These are phyloP conservation scores for Papilio protenor DNA, from an alignment of 2,888 invertebrate genomes.

Conservation along the genomic window DNA sequence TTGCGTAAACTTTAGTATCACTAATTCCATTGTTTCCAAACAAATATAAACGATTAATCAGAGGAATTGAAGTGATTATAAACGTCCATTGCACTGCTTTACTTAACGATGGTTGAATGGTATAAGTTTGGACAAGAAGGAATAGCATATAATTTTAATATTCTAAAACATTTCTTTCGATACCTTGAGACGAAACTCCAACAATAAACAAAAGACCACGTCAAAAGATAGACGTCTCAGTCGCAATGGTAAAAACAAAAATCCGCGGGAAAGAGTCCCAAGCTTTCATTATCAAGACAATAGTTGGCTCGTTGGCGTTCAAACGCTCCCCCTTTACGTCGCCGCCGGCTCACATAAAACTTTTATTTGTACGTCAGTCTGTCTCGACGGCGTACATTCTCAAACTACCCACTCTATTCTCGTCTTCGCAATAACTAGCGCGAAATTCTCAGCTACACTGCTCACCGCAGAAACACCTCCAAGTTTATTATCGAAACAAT, in stretches of 20 bases:
- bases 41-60: not conserved
- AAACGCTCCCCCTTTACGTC: slow-evolving; percentile 48
- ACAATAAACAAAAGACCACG: slow-evolving; percentile 21
- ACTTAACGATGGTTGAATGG: not conserved
- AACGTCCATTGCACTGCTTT: not conserved
- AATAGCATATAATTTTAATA: not conserved
- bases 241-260: slow-evolving; percentile 34
- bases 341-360: slow-evolving; percentile 56
- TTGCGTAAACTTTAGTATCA: not conserved
- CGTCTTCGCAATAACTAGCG: slow-evolving; percentile 49
- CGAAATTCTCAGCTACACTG: slow-evolving; percentile 28
- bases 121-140: not conserved
- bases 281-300: slow-evolving; percentile 47
- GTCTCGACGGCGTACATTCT: slow-evolving; percentile 48
- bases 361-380: slow-evolving; percentile 60
- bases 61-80: not conserved
- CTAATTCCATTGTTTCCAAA: slow-evolving; percentile 4
- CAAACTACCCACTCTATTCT: slow-evolving; percentile 55
- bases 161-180: slow-evolving; percentile 10
- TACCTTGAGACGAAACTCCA: not conserved
- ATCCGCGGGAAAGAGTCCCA: slow-evolving; percentile 42
- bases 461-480: slow-evolving; percentile 29
- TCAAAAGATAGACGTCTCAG: slow-evolving; percentile 31
- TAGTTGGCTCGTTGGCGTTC: slow-evolving; percentile 41
- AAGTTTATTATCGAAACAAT: slow-evolving; percentile 45